These are phyloP conservation scores for Lucifuga dentata DNA, from an alignment of 2,113 vertebrate genomes.

Conservation along the genomic window DNA sequence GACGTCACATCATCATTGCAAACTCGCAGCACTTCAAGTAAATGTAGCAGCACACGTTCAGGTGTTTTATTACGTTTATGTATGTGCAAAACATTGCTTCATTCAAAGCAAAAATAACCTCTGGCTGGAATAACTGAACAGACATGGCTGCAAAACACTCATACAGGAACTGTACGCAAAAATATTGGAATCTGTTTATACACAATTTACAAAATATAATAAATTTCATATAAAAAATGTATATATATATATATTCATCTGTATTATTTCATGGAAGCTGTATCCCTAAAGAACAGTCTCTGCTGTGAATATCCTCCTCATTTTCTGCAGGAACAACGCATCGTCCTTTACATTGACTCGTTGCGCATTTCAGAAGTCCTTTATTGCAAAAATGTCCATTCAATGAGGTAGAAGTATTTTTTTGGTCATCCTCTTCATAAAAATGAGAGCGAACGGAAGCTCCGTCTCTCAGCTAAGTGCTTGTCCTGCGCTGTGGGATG, in stretches of 20 bases:
- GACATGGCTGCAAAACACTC: slow-evolving; percentile 58
- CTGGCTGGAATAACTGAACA: slow-evolving; percentile 68
- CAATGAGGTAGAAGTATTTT: slow-evolving; percentile 90
- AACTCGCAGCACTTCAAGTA: slow-evolving; percentile 33
- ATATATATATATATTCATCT: slow-evolving; percentile 62
- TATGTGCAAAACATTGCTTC: slow-evolving; percentile 83
- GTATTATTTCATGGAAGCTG: slow-evolving; percentile 58
- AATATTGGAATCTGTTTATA: slow-evolving; percentile 87
- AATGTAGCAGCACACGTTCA: slow-evolving; percentile 73
- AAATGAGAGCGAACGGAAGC: slow-evolving; percentile 33
- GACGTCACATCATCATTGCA: neutral
- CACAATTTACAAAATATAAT: slow-evolving; percentile 92
- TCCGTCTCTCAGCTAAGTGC: slow-evolving; percentile 81
- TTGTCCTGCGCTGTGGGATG: slow-evolving; percentile 74
- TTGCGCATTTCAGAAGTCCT: slow-evolving; percentile 76
- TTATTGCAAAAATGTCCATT: slow-evolving; percentile 81
- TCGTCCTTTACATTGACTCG: slow-evolving; percentile 75
- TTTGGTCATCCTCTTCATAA: slow-evolving; percentile 76
- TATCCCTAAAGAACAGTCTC: slow-evolving; percentile 49
- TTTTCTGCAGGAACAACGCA: slow-evolving; percentile 48
- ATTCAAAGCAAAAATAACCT: slow-evolving; percentile 69
- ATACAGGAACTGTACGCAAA: slow-evolving; percentile 73
- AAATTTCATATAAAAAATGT: slow-evolving; percentile 86
- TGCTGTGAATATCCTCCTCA: slow-evolving; percentile 29
- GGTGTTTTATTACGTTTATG: slow-evolving; percentile 78